phyloP scores from a whole-genome alignment of 2,888 invertebrate genomes.

The Digitonthophagus gazella region DNA sequence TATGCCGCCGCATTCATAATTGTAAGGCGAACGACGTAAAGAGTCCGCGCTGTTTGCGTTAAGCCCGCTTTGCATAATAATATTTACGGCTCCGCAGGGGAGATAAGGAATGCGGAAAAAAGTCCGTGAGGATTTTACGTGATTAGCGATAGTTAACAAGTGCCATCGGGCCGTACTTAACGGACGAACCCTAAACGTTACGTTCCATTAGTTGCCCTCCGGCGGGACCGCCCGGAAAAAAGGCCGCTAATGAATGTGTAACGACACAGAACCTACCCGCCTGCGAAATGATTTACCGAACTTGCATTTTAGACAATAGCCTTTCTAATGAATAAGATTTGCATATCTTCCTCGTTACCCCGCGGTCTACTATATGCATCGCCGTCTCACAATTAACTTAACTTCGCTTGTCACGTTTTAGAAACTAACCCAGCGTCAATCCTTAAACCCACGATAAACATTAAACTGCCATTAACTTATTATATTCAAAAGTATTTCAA shows the following conservation, averaged over 20 bases:
- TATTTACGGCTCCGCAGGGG: constrained; percentile 1
- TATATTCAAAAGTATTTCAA: too few species aligned
- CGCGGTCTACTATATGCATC: constrained; percentile 43
- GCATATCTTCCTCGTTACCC: constrained; percentile 46
- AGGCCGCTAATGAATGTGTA: constrained; percentile 40
- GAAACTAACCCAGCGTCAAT: constrained; percentile 17
- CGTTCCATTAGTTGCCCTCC: constrained; percentile 34
- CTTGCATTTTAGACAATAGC: constrained; percentile 47
- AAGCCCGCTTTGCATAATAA: constrained; percentile 12
- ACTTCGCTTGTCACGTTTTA: constrained; percentile 37
- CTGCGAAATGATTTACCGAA: constrained; percentile 39
- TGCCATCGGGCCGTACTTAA: constrained; percentile 37
- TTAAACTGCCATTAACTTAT: too few species aligned
- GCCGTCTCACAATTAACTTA: constrained; percentile 42
- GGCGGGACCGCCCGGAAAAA: constrained; percentile 30
- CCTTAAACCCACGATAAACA: background rate
- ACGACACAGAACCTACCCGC: constrained; percentile 38
- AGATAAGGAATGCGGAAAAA: constrained; percentile 6
- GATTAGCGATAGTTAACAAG: constrained; percentile 29
- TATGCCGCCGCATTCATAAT: background rate
- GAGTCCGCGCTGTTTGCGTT: background rate
- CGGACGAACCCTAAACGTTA: constrained; percentile 33
- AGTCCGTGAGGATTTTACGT: constrained; percentile 16
- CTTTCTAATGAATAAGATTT: constrained; percentile 48
- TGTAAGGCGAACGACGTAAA: background rate